A percentile compares a stretch with the other conserved stretches of the same genome.
Conservation (phyloP, 1,140 invertebrate species). For the Eulimnadia texana region DNA sequence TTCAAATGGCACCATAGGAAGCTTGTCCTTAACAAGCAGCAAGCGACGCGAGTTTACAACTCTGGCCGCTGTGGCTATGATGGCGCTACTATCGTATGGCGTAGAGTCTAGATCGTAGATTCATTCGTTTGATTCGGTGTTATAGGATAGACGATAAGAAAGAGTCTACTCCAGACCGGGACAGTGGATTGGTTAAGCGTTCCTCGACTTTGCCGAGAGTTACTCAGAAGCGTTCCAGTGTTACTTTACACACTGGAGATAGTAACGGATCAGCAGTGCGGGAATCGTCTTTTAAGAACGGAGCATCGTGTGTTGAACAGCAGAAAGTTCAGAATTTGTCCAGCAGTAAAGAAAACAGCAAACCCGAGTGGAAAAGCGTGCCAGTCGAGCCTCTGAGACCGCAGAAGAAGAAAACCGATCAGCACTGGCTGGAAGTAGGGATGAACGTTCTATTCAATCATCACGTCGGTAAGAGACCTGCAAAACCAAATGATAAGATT, state of each 20-base stretch:
- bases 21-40: too few relatives aligned
- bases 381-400: conserved; percentile 6
- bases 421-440: conserved; percentile 22
- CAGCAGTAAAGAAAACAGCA: background rate
- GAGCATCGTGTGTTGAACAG: background rate
- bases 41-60: too few relatives aligned
- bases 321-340: background rate
- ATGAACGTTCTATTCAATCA: conserved; percentile 25
- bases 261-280: background rate
- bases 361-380: conserved; percentile 15
- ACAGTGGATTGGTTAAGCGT: background rate
- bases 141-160: too few relatives aligned
- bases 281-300: background rate
- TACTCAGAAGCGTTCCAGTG: background rate
- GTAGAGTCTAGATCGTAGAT: too few relatives aligned
- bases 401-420: conserved; percentile 18
- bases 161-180: background rate
- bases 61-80: too few relatives aligned
- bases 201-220: background rate
- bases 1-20: too few relatives aligned
- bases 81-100: too few relatives aligned
- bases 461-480: conserved; percentile 20
- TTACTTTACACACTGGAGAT: background rate
- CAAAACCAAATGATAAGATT: background rate
- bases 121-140: too few relatives aligned